A percentile compares a stretch with the other conserved stretches of the same genome.
phyloP scores from a whole-genome alignment of 2,888 invertebrate genomes.

The Tineola bisselliella region DNA sequence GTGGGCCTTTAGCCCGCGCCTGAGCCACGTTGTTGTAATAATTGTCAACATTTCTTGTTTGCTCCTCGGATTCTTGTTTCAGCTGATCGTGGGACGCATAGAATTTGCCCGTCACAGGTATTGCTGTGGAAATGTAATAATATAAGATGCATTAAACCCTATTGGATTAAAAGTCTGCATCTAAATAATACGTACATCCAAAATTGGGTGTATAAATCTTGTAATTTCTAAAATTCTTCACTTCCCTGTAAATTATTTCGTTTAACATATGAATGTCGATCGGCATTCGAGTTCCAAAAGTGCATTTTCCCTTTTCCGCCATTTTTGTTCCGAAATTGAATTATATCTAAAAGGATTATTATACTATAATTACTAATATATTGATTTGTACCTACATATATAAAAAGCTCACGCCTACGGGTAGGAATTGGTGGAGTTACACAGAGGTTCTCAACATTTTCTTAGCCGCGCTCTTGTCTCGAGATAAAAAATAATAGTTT shows the following conservation, averaged over 20 bases:
- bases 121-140: conserved; percentile 23
- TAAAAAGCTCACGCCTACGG: too few species aligned
- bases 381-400: too few species aligned
- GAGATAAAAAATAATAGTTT: too few species aligned
- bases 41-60: conserved; percentile 35
- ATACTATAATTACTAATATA: too few species aligned
- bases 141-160: too few species aligned
- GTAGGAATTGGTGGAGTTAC: too few species aligned
- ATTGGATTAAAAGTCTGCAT: too few species aligned
- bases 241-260: conserved; percentile 50
- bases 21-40: conserved; percentile 46
- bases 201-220: conserved; percentile 57
- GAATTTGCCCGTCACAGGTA: conserved; percentile 53
- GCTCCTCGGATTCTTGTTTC: conserved; percentile 32
- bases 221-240: conserved; percentile 53
- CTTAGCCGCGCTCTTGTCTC: too few species aligned
- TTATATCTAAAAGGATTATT: too few species aligned
- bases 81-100: conserved; percentile 51
- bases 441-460: too few species aligned
- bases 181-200: conserved; percentile 38
- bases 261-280: conserved; percentile 57
- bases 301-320: conserved; percentile 25
- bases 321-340: conserved; percentile 3
- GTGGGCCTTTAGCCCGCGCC: conserved; percentile 49
- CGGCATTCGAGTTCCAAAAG: conserved; percentile 48